phyloP scores from a whole-genome alignment of 1,140 invertebrate genomes.

The Potamilus streckersoni region DNA sequence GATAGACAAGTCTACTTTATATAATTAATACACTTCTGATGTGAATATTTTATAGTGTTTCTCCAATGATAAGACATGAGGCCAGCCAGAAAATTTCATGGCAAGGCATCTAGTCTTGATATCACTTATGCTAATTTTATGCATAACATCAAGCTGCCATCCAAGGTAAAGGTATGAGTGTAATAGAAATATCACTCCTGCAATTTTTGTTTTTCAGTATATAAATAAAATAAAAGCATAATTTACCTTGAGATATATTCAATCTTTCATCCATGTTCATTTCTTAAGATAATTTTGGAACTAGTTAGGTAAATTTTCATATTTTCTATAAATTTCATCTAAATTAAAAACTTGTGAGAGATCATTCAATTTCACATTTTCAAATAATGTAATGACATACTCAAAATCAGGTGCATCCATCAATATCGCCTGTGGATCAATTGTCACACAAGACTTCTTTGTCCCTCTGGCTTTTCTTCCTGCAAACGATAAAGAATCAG shows the following conservation, averaged over 20 bases:
- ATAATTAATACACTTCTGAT: too few relatives aligned
- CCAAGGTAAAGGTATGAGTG: neutral
- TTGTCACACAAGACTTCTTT: slow-evolving; percentile 57
- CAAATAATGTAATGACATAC: slow-evolving; percentile 38
- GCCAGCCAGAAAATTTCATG: too few relatives aligned
- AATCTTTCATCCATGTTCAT: neutral
- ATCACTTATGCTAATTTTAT: too few relatives aligned
- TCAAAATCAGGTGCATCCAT: slow-evolving; percentile 65
- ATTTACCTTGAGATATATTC: neutral
- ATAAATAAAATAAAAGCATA: neutral
- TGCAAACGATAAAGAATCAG: slow-evolving; percentile 2
- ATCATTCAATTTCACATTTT: neutral
- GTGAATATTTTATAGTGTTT: too few relatives aligned
- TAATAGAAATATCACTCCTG: neutral
- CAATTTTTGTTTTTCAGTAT: neutral
- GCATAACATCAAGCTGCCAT: too few relatives aligned
- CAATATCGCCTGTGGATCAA: slow-evolving; percentile 63
- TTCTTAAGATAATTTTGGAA: neutral
- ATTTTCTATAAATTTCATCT: neutral
- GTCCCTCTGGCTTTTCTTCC: slow-evolving; percentile 38
- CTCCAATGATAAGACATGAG: too few relatives aligned
- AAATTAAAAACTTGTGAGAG: neutral
- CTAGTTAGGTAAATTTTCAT: neutral
- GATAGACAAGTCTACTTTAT: too few relatives aligned
- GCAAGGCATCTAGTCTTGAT: too few relatives aligned